These are phyloP conservation scores for Odobenus rosmarus DNA, from an alignment of 2,113 vertebrate species.

Conservation along the genomic window DNA sequence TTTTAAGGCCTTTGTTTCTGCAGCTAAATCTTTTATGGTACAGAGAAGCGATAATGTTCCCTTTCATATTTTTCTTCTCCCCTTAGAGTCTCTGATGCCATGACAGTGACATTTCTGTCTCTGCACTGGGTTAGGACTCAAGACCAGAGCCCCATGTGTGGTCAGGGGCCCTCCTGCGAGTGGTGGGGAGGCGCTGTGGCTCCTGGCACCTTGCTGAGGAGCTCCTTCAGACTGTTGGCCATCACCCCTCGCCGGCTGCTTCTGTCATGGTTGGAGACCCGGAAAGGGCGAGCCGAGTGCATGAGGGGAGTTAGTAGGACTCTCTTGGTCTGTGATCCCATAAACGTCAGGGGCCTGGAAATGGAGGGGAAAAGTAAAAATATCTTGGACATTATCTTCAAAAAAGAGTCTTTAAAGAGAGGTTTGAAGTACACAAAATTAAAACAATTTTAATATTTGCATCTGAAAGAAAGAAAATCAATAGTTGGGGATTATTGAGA, in stretches of 20 bases:
- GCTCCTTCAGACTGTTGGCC: conserved; percentile 87
- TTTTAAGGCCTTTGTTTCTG: not conserved
- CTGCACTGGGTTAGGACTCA: not conserved
- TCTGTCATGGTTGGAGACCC: conserved; percentile 88
- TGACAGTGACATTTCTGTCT: not conserved
- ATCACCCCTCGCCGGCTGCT: conserved; percentile 87
- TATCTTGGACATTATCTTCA: not conserved
- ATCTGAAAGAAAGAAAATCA: not conserved
- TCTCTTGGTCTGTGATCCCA: conserved; percentile 87
- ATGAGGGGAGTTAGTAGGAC: conserved; percentile 85
- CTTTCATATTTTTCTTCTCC: not conserved
- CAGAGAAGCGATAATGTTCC: not conserved
- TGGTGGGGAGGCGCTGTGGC: rapidly evolving
- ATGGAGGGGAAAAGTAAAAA: not conserved
- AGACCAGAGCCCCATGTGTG: not conserved
- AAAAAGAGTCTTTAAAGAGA: not conserved
- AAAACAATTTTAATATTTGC: not conserved
- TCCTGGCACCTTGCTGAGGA: conserved; percentile 88
- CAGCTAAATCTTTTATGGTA: not conserved
- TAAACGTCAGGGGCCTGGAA: conserved; percentile 87
- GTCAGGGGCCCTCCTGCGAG: rapidly evolving
- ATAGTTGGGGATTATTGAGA: not conserved
- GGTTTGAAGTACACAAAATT: not conserved
- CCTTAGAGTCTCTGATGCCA: not conserved
- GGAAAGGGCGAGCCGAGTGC: conserved; percentile 85